Percentiles rank a stretch among this genome's conserved stretches.
These are phyloP conservation scores for Metopia argyrocephala DNA, from an alignment of 2,888 invertebrate species.

Conservation along the genomic window DNA sequence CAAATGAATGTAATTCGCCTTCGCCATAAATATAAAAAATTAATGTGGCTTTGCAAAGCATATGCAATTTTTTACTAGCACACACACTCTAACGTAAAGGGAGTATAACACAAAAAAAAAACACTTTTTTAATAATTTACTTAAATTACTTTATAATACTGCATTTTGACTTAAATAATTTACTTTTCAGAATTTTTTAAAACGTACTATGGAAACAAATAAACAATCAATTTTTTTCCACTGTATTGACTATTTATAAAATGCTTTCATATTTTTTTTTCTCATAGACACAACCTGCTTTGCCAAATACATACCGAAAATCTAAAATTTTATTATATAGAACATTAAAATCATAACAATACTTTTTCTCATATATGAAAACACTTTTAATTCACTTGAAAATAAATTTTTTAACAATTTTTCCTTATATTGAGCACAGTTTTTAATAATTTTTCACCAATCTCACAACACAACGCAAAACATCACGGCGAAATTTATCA, in stretches of 20 bases:
- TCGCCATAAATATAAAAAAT: background rate
- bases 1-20: background rate
- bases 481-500: conserved; percentile 32
- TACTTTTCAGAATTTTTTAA: too few species aligned
- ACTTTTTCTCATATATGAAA: background rate
- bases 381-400: background rate
- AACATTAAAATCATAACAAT: too few species aligned
- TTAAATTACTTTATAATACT: too few species aligned
- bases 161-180: too few species aligned
- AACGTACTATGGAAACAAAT: too few species aligned
- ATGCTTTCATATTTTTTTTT: too few species aligned
- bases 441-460: conserved; percentile 1
- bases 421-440: background rate
- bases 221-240: too few species aligned
- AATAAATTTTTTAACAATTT: background rate
- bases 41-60: background rate
- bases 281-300: too few species aligned
- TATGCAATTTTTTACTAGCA: background rate
- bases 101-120: background rate
- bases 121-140: background rate
- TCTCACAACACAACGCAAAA: conserved; percentile 5
- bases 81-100: background rate
- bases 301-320: too few species aligned
- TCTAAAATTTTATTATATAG: too few species aligned
- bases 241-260: too few species aligned